Percentiles rank a stretch among this genome's conserved stretches.
Conservation (phyloP, 2,113 vertebrate species). For the Trochalopteron elliotii region DNA sequence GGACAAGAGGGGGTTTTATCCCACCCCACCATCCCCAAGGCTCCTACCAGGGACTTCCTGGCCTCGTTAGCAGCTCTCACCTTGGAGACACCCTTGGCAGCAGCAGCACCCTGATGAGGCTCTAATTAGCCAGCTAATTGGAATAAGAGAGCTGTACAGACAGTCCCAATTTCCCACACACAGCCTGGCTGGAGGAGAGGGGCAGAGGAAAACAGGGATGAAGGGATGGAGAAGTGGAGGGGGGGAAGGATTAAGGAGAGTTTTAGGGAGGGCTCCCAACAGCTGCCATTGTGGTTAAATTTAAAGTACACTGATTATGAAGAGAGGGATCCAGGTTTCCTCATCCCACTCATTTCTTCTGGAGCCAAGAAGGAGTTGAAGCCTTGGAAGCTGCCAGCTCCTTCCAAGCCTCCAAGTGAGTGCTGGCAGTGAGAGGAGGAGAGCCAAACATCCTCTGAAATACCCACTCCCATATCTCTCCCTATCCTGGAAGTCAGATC, state of each 20-base stretch:
- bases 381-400: neutral
- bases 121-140: constrained; percentile 31
- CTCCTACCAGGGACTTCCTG: accelerated
- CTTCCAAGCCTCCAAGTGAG: neutral
- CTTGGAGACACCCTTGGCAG: neutral
- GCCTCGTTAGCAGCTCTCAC: neutral
- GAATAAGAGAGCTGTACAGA: neutral
- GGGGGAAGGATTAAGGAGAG: accelerated
- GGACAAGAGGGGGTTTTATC: neutral
- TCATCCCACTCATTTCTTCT: neutral
- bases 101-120: neutral
- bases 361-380: neutral
- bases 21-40: too few relatives aligned
- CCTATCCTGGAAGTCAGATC: neutral
- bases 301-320: neutral
- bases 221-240: accelerated
- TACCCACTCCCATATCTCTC: neutral
- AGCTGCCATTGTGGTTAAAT: neutral
- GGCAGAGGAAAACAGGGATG: neutral
- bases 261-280: neutral
- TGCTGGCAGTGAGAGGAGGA: neutral
- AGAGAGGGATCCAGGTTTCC: neutral
- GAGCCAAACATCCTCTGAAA: neutral
- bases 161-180: neutral
- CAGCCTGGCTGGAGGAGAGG: neutral